Evolutionary conservation across 2,888 invertebrate genomes (phyloP).

Genomic region (Julus scanicus): DNA sequence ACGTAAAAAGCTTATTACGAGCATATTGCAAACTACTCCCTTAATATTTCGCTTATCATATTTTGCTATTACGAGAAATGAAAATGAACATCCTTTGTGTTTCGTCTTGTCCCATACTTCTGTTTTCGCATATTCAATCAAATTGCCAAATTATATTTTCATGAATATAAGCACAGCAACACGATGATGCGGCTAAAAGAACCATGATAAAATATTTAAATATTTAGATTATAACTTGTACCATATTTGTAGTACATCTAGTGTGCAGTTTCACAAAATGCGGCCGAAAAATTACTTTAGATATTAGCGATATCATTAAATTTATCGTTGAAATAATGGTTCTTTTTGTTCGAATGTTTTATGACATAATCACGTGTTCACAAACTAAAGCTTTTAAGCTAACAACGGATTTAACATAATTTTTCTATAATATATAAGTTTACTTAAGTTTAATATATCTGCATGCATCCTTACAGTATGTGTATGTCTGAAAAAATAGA

Average conservation of each 20-base stretch:
- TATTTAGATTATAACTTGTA: not conserved
- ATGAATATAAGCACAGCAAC: not conserved
- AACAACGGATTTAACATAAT: too few relatives aligned
- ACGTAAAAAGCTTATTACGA: not conserved
- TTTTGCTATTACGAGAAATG: not conserved
- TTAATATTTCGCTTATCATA: not conserved
- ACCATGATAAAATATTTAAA: constrained; percentile 1
- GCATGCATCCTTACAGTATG: too few relatives aligned
- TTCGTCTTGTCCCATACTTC: not conserved
- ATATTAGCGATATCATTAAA: not conserved
- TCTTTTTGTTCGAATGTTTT: not conserved
- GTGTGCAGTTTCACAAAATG: not conserved
- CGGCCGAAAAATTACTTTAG: not conserved
- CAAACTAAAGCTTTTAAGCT: not conserved
- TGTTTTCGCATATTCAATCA: not conserved
- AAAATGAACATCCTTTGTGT: not conserved
- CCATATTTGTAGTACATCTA: not conserved
- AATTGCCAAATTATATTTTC: not conserved
- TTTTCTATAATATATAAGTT: too few relatives aligned
- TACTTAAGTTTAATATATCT: too few relatives aligned
- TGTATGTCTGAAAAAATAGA: too few relatives aligned
- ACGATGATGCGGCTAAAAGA: not conserved
- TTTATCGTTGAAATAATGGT: not conserved
- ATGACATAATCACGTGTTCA: not conserved
- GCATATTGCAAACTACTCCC: not conserved